A percentile compares a stretch with the other conserved stretches of the same genome.
phyloP scores from a whole-genome alignment of 92 coral and sea anemone species.

The Phenganax subtilis region DNA sequence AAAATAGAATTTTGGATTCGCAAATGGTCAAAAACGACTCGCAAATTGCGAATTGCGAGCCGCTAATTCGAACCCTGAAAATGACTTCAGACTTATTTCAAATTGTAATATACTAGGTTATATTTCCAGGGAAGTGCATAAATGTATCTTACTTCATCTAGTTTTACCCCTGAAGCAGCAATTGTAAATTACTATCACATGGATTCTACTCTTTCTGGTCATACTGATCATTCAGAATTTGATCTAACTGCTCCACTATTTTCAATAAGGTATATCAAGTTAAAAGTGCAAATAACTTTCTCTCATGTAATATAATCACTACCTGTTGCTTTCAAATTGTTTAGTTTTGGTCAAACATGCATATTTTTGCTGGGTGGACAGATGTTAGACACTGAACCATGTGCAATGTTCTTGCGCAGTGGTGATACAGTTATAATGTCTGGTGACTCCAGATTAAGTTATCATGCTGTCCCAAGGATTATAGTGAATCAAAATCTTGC shows the following conservation, averaged over 20 bases:
- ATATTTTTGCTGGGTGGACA: slow-evolving; percentile 74
- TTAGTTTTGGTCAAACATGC: slow-evolving; percentile 74
- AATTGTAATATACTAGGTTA: not conserved
- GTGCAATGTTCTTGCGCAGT: slow-evolving; percentile 68
- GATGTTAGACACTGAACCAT: slow-evolving; percentile 53
- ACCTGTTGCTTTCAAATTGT: not conserved
- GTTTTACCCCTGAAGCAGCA: slow-evolving; percentile 68
- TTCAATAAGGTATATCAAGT: slow-evolving; percentile 54
- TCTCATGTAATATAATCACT: not conserved
- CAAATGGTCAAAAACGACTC: too few species aligned
- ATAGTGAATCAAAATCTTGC: slow-evolving; percentile 31
- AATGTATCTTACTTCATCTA: not conserved
- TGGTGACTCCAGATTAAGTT: slow-evolving; percentile 61
- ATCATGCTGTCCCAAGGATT: slow-evolving; percentile 73
- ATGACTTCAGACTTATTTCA: not conserved
- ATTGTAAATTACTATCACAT: slow-evolving; percentile 68
- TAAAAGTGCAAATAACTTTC: not conserved
- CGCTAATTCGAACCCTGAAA: too few species aligned
- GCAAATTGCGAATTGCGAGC: too few species aligned
- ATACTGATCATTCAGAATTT: slow-evolving; percentile 73
- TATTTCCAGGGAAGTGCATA: not conserved
- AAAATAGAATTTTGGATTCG: too few species aligned
- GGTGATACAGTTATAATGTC: slow-evolving; percentile 73
- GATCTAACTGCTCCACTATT: slow-evolving; percentile 69
- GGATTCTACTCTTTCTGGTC: slow-evolving; percentile 75